Conservation (phyloP, 2,888 invertebrate species). For the Eurois occulta region DNA sequence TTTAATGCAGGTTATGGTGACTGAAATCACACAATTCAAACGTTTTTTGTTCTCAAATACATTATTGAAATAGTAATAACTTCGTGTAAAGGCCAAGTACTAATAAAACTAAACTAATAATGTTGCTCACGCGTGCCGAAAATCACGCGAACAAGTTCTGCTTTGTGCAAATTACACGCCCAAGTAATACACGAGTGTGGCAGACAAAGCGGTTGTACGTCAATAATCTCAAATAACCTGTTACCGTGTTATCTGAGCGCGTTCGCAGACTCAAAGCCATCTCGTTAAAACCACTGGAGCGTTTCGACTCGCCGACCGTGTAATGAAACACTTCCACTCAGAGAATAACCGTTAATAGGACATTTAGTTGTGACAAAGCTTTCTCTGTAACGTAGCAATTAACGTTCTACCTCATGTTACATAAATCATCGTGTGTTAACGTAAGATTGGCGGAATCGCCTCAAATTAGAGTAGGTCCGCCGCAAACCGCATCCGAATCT, state of each 20-base stretch:
- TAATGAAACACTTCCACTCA: slow-evolving; percentile 89
- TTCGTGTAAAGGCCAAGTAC: slow-evolving; percentile 31
- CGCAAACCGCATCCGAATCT: slow-evolving; percentile 72
- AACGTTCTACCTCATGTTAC: slow-evolving; percentile 62
- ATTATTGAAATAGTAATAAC: slow-evolving; percentile 21
- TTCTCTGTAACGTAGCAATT: slow-evolving; percentile 82
- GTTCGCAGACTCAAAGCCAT: slow-evolving; percentile 80
- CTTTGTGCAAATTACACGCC: slow-evolving; percentile 43
- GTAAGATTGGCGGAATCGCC: slow-evolving; percentile 50
- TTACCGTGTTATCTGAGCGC: slow-evolving; percentile 72
- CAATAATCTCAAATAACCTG: slow-evolving; percentile 75
- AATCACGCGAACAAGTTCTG: slow-evolving; percentile 19
- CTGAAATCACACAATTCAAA: slow-evolving; percentile 22
- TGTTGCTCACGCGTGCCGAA: slow-evolving; percentile 3
- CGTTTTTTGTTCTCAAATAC: slow-evolving; percentile 14
- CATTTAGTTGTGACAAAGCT: slow-evolving; percentile 83
- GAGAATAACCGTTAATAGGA: slow-evolving; percentile 87
- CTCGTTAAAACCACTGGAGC: slow-evolving; percentile 85
- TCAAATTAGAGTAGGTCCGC: slow-evolving; percentile 60
- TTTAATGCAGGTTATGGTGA: slow-evolving; percentile 38
- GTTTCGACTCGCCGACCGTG: slow-evolving; percentile 83
- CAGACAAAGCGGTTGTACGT: slow-evolving; percentile 59
- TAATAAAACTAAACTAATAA: slow-evolving; percentile 23
- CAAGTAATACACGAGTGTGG: slow-evolving; percentile 33
- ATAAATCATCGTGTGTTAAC: slow-evolving; percentile 62